Conservation (phyloP, 2,888 invertebrate species). For the Nemapogon koenigi region DNA sequence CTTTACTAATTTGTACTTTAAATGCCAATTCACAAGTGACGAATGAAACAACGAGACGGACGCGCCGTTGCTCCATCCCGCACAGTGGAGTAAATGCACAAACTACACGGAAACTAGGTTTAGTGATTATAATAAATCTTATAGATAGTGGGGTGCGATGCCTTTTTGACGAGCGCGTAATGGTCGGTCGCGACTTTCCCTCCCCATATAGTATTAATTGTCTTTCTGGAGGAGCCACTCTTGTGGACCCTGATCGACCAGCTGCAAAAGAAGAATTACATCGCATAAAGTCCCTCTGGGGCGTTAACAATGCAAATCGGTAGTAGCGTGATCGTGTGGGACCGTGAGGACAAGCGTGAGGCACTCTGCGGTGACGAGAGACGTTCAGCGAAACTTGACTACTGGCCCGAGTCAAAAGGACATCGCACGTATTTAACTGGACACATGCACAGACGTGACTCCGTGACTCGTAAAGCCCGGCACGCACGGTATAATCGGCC, state of each 20-base stretch:
- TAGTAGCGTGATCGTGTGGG: background rate
- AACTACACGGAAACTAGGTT: too few species aligned
- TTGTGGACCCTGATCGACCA: constrained; percentile 65
- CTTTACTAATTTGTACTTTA: constrained; percentile 66
- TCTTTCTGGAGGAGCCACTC: constrained; percentile 65
- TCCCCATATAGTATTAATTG: constrained; percentile 61
- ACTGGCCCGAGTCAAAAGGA: constrained; percentile 48
- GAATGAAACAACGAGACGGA: too few species aligned
- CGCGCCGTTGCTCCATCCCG: too few species aligned
- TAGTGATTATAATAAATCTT: too few species aligned
- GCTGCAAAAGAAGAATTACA: constrained; percentile 63
- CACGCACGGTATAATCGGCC: constrained; percentile 23
- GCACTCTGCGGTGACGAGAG: constrained; percentile 45
- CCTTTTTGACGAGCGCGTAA: constrained; percentile 53
- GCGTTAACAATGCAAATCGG: background rate
- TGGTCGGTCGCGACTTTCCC: constrained; percentile 40
- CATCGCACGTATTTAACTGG: constrained; percentile 52
- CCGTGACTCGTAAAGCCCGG: constrained; percentile 28
- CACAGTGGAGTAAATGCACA: too few species aligned
- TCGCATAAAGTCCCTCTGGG: constrained; percentile 61
- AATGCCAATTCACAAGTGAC: constrained; percentile 63
- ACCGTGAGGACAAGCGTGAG: constrained; percentile 14
- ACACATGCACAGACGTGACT: constrained; percentile 48
- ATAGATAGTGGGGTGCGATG: constrained; percentile 61
- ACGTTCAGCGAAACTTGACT: constrained; percentile 56